phyloP scores from a whole-genome alignment of 2,113 vertebrate species.

The Phrynocephalus versicolor region DNA sequence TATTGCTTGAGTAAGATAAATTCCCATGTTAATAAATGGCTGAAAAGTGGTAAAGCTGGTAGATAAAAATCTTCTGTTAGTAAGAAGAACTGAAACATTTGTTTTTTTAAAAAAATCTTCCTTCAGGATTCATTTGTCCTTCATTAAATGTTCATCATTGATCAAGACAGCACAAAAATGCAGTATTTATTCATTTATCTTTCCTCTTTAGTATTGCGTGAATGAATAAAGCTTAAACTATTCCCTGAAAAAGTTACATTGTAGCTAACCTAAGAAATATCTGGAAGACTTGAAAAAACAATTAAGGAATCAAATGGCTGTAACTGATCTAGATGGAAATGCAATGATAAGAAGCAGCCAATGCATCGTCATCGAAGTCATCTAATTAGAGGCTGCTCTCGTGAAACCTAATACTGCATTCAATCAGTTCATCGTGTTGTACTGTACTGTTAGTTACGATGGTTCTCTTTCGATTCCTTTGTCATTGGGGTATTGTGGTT shows the following conservation, averaged over 20 bases:
- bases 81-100: conserved; percentile 88
- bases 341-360: conserved; percentile 82
- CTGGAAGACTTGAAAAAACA: conserved; percentile 91
- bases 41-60: conserved; percentile 95
- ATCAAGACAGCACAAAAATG: conserved; percentile 86
- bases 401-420: conserved; percentile 83
- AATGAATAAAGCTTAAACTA: conserved; percentile 91
- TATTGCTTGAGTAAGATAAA: conserved; percentile 96
- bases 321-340: conserved; percentile 85
- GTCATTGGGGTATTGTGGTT: conserved; percentile 77
- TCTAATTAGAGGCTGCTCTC: conserved; percentile 81
- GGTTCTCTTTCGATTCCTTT: conserved; percentile 81
- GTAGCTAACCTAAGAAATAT: conserved; percentile 86
- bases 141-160: conserved; percentile 85
- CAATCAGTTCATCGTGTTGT: conserved; percentile 74
- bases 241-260: conserved; percentile 89
- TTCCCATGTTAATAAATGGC: conserved; percentile 93
- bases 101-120: conserved; percentile 77
- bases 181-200: conserved; percentile 79
- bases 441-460: conserved; percentile 76
- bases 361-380: conserved; percentile 74
- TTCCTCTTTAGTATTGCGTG: conserved; percentile 88
- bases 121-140: conserved; percentile 83
- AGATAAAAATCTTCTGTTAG: conserved; percentile 90
- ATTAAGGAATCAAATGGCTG: conserved; percentile 86